Conservation (phyloP, 1,140 invertebrate genomes). For the Nomia melanderi region DNA sequence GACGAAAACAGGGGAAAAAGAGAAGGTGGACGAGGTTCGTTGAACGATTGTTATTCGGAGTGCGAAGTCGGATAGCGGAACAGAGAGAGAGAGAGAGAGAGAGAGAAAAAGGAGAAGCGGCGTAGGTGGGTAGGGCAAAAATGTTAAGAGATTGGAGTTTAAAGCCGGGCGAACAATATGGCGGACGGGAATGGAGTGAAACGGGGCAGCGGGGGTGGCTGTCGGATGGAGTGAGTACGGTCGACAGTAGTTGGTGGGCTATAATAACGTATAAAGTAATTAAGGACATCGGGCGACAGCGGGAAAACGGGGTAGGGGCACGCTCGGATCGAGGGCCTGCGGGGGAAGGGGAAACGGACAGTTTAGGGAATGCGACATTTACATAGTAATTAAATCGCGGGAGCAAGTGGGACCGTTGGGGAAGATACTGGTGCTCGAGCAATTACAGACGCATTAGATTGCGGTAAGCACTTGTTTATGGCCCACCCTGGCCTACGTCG, state of each 20-base stretch:
- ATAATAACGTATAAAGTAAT: conserved; percentile 82
- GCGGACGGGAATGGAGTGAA: conserved; percentile 70
- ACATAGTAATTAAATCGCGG: conserved; percentile 82
- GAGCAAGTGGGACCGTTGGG: conserved; percentile 78
- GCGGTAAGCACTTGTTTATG: conserved; percentile 82
- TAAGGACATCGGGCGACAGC: conserved; percentile 81
- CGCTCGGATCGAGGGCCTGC: conserved; percentile 24
- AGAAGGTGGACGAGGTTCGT: not conserved
- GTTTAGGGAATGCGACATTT: conserved; percentile 80
- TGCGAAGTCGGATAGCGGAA: not conserved
- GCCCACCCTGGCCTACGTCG: conserved; percentile 61
- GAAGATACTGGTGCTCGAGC: conserved; percentile 78
- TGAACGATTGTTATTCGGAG: not conserved
- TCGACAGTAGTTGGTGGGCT: conserved; percentile 75
- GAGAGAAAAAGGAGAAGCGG: too few relatives aligned
- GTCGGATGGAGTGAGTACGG: conserved; percentile 71
- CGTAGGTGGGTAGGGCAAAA: not conserved
- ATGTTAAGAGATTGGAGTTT: conserved; percentile 46
- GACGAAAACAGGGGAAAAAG: too few relatives aligned
- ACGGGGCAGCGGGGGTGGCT: conserved; percentile 47
- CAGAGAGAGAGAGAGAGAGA: too few relatives aligned
- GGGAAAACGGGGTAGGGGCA: conserved; percentile 50
- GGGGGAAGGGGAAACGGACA: conserved; percentile 70
- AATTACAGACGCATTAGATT: conserved; percentile 82
- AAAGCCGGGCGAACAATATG: conserved; percentile 59